Conservation (phyloP, 2,797 vertebrate genomes). For the Melanotaenia boesemani region DNA sequence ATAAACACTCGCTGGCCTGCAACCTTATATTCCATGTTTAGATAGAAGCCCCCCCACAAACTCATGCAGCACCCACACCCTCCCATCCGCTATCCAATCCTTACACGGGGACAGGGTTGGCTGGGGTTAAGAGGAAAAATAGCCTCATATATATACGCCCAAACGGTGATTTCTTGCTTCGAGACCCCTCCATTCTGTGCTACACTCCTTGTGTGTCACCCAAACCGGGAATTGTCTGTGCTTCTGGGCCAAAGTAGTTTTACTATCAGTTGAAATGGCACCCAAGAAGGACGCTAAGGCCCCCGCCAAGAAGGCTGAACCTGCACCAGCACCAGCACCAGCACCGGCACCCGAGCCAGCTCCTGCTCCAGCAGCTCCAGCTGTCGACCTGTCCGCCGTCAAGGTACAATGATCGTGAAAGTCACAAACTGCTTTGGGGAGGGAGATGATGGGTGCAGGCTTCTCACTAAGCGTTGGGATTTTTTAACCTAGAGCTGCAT, state of each 20-base stretch:
- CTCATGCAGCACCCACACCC: slow-evolving; percentile 50
- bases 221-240: slow-evolving; percentile 72
- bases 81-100: slow-evolving; percentile 76
- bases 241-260: slow-evolving; percentile 54
- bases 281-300: slow-evolving; percentile 87
- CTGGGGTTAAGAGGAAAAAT: slow-evolving; percentile 76
- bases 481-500: slow-evolving; percentile 14
- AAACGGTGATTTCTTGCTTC: slow-evolving; percentile 64
- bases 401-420: slow-evolving; percentile 74
- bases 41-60: slow-evolving; percentile 43
- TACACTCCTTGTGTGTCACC: slow-evolving; percentile 77
- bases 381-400: slow-evolving; percentile 80
- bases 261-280: slow-evolving; percentile 79
- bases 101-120: slow-evolving; percentile 37
- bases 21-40: slow-evolving; percentile 75
- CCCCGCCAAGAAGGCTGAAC: slow-evolving; percentile 79
- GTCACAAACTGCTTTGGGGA: slow-evolving; percentile 11
- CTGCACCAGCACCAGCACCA: slow-evolving; percentile 55
- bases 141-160: slow-evolving; percentile 84
- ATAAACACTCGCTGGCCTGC: slow-evolving; percentile 57
- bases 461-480: slow-evolving; percentile 15
- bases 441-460: slow-evolving; percentile 3
- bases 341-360: slow-evolving; percentile 57
- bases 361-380: slow-evolving; percentile 39
- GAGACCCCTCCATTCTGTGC: slow-evolving; percentile 81